Base-by-base conservation (phyloP, 2,113 vertebrate species). In the Hemichromis elongatus region DNA sequence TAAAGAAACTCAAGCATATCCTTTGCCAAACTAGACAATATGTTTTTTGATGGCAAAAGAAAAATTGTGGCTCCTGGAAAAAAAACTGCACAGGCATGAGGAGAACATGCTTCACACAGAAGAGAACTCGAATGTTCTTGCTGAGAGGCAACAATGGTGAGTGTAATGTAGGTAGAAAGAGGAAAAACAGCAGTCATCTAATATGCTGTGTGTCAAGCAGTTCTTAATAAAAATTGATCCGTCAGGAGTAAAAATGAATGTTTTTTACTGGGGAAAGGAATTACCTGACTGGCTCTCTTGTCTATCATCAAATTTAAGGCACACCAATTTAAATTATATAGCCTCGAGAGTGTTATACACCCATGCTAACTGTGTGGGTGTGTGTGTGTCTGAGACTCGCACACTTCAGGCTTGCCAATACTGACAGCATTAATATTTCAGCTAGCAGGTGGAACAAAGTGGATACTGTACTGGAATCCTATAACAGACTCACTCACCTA, bases 401-500 rank as follows among this genome's bases (percentile, higher is more conserved):
- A 56, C 77, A 57, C 50, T 80, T 16, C 59, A 81, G 78, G 53
- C 79, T 47, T 79, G 79, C 63, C 26, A 85, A 85, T 47, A 90
- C 89, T 81, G 78, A 91, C 84, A 77, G 77, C 84, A 92, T 92
- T 91, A 90, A 94, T 95, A 93, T 95, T 95, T 95, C 80, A 95
- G 40, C 61, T 70, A 81, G 63, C 54, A 86, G 86, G 83, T 90
- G 86, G 89, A 92, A 91, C 91, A 92, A 91, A 91, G 90, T 85
- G 87, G 66, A 87, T 82, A 79, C 75, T 93, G 86, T 70, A 82
- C 82, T 92, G 85, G 45, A 90, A 90, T 89, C 85, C 78, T 89
- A 86, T 92, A 92, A 91, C 89, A 90, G 82, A 86, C 81, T 81
- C 81, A 40, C 86, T 89, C 82, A 79, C 77, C 86, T 88, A 90